These are phyloP conservation scores for Tetrax tetrax DNA, from an alignment of 2,113 vertebrate genomes.

Conservation along the genomic window DNA sequence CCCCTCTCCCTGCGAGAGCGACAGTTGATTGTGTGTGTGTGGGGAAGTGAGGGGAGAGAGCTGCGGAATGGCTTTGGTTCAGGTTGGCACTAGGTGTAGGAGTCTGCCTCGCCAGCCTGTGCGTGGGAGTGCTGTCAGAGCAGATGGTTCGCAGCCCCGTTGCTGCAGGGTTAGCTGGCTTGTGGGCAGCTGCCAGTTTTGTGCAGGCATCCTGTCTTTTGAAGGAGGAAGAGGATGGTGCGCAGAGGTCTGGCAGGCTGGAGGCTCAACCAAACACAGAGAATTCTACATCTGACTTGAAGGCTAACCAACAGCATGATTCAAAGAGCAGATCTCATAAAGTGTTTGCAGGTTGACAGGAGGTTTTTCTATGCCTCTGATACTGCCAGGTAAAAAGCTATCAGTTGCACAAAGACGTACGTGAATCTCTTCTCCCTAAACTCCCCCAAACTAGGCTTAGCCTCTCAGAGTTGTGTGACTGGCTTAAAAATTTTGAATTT, in stretches of 20 bases:
- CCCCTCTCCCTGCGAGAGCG: rapidly evolving
- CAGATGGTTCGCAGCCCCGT: background rate
- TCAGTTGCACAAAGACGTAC: background rate
- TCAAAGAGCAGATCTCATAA: background rate
- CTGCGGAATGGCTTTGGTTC: background rate
- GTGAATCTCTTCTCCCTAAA: background rate
- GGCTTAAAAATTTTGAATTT: background rate
- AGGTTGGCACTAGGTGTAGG: rapidly evolving
- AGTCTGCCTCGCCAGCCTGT: background rate
- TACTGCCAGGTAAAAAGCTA: background rate
- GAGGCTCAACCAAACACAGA: background rate
- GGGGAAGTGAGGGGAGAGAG: background rate
- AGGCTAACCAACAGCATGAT: background rate
- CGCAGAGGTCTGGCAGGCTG: rapidly evolving
- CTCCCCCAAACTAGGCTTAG: background rate
- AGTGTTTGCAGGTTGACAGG: background rate
- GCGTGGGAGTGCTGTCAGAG: background rate
- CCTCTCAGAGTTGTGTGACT: background rate
- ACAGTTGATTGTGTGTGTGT: rapidly evolving
- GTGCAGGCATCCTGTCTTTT: background rate
- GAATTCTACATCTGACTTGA: background rate
- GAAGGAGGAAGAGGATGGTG: background rate
- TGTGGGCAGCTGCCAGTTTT: background rate
- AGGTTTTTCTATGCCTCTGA: background rate
- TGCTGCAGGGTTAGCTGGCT: background rate